These are phyloP conservation scores for Channa striata DNA, from an alignment of 2,797 vertebrate species.

Conservation along the genomic window DNA sequence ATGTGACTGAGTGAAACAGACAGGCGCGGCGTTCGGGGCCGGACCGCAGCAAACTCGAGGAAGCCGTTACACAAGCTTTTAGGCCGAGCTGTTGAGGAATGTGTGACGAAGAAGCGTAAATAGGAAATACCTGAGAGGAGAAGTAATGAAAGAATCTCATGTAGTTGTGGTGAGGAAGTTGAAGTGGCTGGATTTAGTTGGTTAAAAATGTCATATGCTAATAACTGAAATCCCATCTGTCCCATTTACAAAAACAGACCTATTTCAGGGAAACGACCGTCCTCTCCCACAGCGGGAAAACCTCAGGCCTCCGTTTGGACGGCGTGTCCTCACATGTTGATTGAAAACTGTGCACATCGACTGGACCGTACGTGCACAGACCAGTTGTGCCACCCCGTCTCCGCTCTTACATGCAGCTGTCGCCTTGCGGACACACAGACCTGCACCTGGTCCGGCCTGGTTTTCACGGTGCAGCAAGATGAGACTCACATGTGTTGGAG, in stretches of 20 bases:
- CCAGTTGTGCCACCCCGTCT: constrained; percentile 42
- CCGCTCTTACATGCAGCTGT: constrained; percentile 56
- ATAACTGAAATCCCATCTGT: too few species aligned
- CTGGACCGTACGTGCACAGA: neutral
- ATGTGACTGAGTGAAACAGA: constrained; percentile 11
- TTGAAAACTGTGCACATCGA: too few species aligned
- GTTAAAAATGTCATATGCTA: too few species aligned
- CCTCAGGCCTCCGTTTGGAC: constrained; percentile 4
- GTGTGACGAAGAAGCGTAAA: neutral
- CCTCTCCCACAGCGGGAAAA: constrained; percentile 19
- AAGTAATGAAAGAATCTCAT: too few species aligned
- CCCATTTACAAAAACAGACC: too few species aligned
- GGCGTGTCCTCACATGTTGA: constrained; percentile 28
- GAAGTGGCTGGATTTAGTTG: too few species aligned
- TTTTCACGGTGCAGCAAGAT: constrained; percentile 17
- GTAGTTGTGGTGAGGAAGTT: too few species aligned
- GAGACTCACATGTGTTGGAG: constrained; percentile 27
- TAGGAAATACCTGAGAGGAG: too few species aligned
- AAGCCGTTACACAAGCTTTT: neutral
- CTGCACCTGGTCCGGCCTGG: constrained; percentile 57
- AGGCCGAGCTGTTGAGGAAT: neutral
- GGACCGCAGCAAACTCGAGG: neutral
- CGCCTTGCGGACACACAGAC: constrained; percentile 33
- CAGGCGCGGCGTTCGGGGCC: constrained; percentile 7
- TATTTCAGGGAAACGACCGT: too few species aligned